phyloP scores from a whole-genome alignment of 1,140 invertebrate species.

The Macrobrachium nipponense region DNA sequence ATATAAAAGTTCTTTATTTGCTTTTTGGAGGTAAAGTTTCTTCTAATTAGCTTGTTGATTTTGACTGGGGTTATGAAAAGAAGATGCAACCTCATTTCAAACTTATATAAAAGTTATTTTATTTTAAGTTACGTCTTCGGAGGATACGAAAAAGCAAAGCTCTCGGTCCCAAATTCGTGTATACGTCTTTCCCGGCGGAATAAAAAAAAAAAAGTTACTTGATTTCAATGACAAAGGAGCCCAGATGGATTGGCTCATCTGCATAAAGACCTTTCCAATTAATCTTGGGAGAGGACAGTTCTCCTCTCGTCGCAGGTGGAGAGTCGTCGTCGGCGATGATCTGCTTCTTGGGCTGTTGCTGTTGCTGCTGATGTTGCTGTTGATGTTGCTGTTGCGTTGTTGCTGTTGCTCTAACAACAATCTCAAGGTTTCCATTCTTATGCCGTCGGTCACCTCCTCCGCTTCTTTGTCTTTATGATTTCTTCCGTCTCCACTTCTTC shows the following conservation, averaged over 20 bases:
- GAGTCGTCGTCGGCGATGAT: neutral
- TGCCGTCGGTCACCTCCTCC: too few relatives aligned
- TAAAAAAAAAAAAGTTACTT: slow-evolving; percentile 5
- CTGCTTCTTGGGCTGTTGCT: neutral
- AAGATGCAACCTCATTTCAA: too few relatives aligned
- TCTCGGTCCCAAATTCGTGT: neutral
- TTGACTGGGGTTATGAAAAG: too few relatives aligned
- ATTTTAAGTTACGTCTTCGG: too few relatives aligned
- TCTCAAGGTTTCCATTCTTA: too few relatives aligned
- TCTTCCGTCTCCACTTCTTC: too few relatives aligned
- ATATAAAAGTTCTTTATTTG: too few relatives aligned
- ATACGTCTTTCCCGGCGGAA: slow-evolving; percentile 17
- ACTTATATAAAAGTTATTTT: too few relatives aligned
- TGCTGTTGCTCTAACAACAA: too few relatives aligned
- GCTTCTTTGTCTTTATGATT: too few relatives aligned
- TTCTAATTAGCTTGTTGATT: too few relatives aligned
- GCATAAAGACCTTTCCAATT: slow-evolving; percentile 43
- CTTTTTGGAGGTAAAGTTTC: too few relatives aligned
- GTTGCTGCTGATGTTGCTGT: neutral
- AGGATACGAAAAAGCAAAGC: neutral
- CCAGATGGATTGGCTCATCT: slow-evolving; percentile 34
- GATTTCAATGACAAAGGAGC: slow-evolving; percentile 50
- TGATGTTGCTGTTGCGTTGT: neutral
- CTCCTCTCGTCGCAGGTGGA: neutral
- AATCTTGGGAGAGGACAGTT: slow-evolving; percentile 13